Evolutionary conservation across 2,888 invertebrate genomes (phyloP).

Genomic region (Gryllus longicercus): DNA sequence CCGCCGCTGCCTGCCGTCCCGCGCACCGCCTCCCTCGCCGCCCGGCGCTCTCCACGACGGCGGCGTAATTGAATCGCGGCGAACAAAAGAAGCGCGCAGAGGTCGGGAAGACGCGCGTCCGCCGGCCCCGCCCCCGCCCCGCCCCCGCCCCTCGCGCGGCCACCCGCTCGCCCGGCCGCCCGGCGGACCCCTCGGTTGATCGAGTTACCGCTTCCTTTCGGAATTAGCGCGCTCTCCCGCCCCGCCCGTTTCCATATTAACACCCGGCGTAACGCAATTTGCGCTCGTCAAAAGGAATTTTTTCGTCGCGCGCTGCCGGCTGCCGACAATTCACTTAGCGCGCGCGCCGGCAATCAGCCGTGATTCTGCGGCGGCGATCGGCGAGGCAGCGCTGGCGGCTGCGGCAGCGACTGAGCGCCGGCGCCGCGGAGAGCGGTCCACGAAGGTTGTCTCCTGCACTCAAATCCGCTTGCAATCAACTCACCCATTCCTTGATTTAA

Average conservation of each 20-base stretch:
- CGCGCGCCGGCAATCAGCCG: neutral
- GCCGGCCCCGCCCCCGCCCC: neutral
- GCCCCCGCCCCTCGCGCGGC: no score
- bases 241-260: conserved; percentile 17
- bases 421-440: no score
- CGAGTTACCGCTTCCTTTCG: neutral
- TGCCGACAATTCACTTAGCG: conserved; percentile 8
- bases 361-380: conserved; percentile 1
- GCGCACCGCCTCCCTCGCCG: neutral
- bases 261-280: neutral
- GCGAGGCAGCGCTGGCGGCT: neutral
- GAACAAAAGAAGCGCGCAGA: conserved; percentile 8
- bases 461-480: no score
- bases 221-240: conserved; percentile 6
- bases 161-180: neutral
- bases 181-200: neutral
- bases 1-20: neutral
- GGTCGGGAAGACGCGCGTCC: conserved; percentile 17
- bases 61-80: conserved; percentile 17
- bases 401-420: no score
- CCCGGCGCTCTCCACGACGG: neutral
- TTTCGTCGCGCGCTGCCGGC: neutral
- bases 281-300: neutral
- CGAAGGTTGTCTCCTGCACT: no score
- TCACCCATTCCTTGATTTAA: no score